A percentile compares a stretch with the other conserved stretches of the same genome.
Evolutionary conservation across 2,113 vertebrate genomes (phyloP).

Genomic region (Esox niger): DNA sequence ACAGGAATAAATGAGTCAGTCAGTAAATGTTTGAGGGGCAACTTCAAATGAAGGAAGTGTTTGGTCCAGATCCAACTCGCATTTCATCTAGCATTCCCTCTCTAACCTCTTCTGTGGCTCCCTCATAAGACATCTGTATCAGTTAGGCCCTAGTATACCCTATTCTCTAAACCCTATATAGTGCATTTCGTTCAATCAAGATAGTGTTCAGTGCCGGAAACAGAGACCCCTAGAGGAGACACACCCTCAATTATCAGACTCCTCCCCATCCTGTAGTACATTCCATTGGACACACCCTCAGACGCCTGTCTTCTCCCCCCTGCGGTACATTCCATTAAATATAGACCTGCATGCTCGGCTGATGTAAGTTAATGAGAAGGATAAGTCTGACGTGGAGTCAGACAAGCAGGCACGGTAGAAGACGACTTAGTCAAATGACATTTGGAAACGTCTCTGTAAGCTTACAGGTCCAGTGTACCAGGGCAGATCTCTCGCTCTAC

Average conservation of each 20-base stretch:
- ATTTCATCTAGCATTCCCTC: not conserved
- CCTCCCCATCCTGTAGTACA: not conserved
- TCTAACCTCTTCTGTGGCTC: not conserved
- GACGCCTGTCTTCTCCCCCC: no score
- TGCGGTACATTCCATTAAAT: slow-evolving; percentile 10
- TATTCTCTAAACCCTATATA: no score
- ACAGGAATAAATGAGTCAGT: not conserved
- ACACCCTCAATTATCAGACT: not conserved
- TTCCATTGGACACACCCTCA: slow-evolving; percentile 26
- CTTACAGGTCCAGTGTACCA: slow-evolving; percentile 36
- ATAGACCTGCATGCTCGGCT: slow-evolving; percentile 42
- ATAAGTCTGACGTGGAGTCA: slow-evolving; percentile 56
- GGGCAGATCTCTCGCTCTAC: slow-evolving; percentile 19
- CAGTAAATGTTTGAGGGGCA: not conserved
- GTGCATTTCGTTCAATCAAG: no score
- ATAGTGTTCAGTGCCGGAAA: no score
- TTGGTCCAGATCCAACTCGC: not conserved
- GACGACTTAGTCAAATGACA: slow-evolving; percentile 55
- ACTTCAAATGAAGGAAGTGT: not conserved
- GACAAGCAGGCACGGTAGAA: slow-evolving; percentile 49
- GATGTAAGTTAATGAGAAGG: slow-evolving; percentile 64
- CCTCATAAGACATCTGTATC: no score
- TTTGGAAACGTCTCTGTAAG: slow-evolving; percentile 64
- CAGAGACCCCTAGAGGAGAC: no score
- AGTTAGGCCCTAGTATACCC: no score